Base-by-base conservation (phyloP, 2,113 vertebrate genomes). In the Sapayoa aenigma region DNA sequence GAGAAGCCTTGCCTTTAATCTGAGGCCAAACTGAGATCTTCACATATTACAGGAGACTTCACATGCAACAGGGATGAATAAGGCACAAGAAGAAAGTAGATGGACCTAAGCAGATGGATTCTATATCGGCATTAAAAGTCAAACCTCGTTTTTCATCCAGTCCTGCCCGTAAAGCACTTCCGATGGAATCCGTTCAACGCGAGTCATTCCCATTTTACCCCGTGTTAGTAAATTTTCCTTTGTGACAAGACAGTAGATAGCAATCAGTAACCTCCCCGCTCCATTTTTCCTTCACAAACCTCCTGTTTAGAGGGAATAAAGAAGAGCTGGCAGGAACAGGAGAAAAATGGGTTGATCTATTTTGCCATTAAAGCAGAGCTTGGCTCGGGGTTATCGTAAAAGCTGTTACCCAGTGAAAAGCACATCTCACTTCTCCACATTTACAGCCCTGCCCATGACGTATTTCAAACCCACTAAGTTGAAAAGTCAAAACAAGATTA, bases 401-500 rank as follows among this genome's bases (percentile, higher is more conserved):
- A 91, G 81, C 85, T 33, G 69, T 2, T 78, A 22, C 76, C 89
- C 39, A 5, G 69, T 3, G 37, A 62, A 65, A 65, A 89, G 53
- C 67, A 72, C 84, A 79, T 66, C 91, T 82, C 89, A 17, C 67
- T n/a, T 20, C 63, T 59, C 24, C 58, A 47, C 91, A 28, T 21
- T 44, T 55, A 59, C 23, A 31, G 50, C 84, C 55, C 78, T 33
- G 84, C 18, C 33, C 60, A 20, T 47, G 77, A 53, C 3, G 1
- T 41, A 2, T 24, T 68, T 78, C 90, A 95, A 89, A 77, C 5
- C 74, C 84, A 67, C 84, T 22, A 24, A 17, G 50, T 66, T 87
- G 73, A 85, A 46, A 60, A 94, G 49, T 66, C 91, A 79, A 67
- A 96, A 75, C 39, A 67, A 95, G 59, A 95, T 96, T 71, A 88